Evolutionary conservation across 2,797 vertebrate species (phyloP).

Genomic region (Propithecus deckenii): DNA sequence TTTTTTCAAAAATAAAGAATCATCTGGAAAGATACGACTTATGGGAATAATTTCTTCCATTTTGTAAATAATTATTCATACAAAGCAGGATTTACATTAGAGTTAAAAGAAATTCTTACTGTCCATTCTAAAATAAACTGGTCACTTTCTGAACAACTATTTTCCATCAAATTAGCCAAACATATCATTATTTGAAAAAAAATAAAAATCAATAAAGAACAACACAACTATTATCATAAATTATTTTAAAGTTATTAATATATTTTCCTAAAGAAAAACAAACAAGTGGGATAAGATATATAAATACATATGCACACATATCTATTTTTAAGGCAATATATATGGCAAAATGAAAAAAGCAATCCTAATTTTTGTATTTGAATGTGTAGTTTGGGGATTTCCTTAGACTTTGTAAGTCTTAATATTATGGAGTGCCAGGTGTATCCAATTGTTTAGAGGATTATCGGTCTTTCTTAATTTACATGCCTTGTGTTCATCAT

Average conservation of each 20-base stretch:
- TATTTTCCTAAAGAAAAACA: slow-evolving; percentile 5
- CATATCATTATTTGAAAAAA: slow-evolving; percentile 1
- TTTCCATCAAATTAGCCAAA: slow-evolving; percentile 5
- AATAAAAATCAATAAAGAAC: neutral
- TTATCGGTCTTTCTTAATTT: neutral
- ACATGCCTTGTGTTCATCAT: neutral
- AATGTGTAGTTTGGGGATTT: neutral
- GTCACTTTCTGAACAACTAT: slow-evolving; percentile 15
- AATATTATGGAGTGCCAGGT: neutral
- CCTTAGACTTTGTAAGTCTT: neutral
- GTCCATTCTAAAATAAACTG: slow-evolving; percentile 26
- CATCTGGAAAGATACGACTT: neutral
- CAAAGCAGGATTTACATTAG: neutral
- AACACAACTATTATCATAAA: neutral
- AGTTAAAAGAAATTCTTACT: neutral
- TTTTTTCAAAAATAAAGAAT: neutral
- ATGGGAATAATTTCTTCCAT: neutral
- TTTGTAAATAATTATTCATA: slow-evolving; percentile 43
- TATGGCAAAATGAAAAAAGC: neutral
- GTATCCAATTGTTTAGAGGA: neutral
- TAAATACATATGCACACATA: neutral
- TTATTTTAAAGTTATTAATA: slow-evolving; percentile 5
- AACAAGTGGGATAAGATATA: neutral
- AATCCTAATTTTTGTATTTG: neutral
- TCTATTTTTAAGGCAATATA: neutral